Evolutionary conservation across 2,797 vertebrate species (phyloP).

Genomic region (Periparus ater): DNA sequence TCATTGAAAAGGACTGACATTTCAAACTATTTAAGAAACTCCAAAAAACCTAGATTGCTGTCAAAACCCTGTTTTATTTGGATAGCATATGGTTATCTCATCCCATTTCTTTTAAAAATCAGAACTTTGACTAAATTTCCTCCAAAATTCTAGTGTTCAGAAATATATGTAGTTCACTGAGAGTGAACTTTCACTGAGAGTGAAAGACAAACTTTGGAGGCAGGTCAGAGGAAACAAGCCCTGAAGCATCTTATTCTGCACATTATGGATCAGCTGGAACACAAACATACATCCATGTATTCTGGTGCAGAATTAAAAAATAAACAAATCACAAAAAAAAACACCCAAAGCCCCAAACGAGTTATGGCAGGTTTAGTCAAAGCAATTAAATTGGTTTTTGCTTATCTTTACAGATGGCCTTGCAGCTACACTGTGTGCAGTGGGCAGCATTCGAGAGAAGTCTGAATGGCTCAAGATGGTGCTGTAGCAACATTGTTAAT

Average conservation of each 20-base stretch:
- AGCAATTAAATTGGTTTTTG: neutral
- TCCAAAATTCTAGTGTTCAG: neutral
- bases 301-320: neutral
- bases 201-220: neutral
- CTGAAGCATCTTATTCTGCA: neutral
- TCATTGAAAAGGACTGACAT: neutral
- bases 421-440: neutral
- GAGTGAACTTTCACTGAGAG: neutral
- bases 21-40: neutral
- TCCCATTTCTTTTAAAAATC: neutral
- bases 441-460: neutral
- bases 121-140: neutral
- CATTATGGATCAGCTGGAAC: neutral
- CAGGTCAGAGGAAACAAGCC: neutral
- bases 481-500: neutral
- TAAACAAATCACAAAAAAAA: neutral
- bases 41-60: neutral
- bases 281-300: too few species aligned
- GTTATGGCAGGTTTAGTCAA: neutral
- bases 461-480: neutral
- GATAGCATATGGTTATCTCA: neutral
- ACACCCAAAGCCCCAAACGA: accelerated
- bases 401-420: neutral
- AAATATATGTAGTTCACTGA: neutral
- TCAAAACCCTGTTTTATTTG: neutral